Evolutionary conservation across 2,888 invertebrate genomes (phyloP).

Genomic region (Timema cristinae): DNA sequence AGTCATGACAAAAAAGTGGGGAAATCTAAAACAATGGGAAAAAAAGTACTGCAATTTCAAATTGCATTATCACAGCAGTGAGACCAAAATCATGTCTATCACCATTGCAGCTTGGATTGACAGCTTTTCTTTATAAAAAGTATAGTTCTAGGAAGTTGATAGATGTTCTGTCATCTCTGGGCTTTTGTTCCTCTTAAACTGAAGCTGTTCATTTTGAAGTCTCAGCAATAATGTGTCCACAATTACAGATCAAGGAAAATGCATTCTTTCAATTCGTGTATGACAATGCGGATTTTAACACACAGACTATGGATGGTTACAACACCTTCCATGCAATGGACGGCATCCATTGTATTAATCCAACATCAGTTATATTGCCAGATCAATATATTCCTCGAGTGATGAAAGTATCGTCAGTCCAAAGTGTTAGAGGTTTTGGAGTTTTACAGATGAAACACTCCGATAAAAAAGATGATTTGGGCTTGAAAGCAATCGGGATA

Average conservation of each 20-base stretch:
- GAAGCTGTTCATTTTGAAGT: slow-evolving; percentile 2
- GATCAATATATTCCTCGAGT: slow-evolving; percentile 10
- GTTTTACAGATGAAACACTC: slow-evolving; percentile 22
- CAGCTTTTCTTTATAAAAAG: slow-evolving; percentile 30
- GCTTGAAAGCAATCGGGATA: slow-evolving; percentile 23
- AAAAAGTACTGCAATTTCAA: slow-evolving; percentile 36
- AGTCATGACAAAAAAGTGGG: slow-evolving; percentile 27
- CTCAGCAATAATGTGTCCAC: neutral
- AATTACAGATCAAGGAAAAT: neutral
- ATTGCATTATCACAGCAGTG: slow-evolving; percentile 33
- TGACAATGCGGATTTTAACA: slow-evolving; percentile 12
- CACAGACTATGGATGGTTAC: neutral
- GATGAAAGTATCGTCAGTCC: slow-evolving; percentile 23
- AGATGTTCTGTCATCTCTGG: slow-evolving; percentile 32
- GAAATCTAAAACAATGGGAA: slow-evolving; percentile 31
- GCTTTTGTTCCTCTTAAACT: slow-evolving; percentile 32
- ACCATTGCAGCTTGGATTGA: slow-evolving; percentile 25
- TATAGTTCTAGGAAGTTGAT: slow-evolving; percentile 30
- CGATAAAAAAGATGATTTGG: slow-evolving; percentile 20
- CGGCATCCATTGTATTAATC: slow-evolving; percentile 27
- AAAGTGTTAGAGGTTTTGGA: slow-evolving; percentile 23
- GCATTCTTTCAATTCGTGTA: neutral
- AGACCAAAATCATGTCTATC: slow-evolving; percentile 32
- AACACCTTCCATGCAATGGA: slow-evolving; percentile 34
- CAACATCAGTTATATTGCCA: neutral